Evolutionary conservation across 2,888 invertebrate genomes (phyloP).

Genomic region (Acleris literana): DNA sequence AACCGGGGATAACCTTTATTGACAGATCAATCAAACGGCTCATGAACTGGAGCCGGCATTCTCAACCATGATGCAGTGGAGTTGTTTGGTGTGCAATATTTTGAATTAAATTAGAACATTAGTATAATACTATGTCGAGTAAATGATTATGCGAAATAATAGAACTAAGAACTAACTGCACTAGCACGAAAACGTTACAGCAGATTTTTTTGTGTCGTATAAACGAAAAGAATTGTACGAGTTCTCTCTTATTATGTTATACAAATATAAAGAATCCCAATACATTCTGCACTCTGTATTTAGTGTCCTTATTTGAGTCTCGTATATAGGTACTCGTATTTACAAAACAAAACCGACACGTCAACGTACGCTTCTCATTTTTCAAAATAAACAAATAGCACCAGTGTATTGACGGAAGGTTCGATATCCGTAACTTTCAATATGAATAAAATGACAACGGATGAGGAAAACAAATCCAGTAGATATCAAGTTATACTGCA

Average conservation of each 20-base stretch:
- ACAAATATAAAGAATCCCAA: too few species aligned
- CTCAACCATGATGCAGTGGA: constrained; percentile 21
- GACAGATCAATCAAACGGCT: constrained; percentile 34
- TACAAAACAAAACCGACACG: background rate
- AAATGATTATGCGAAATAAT: too few species aligned
- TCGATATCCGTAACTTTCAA: constrained; percentile 21
- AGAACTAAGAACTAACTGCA: too few species aligned
- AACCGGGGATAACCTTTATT: constrained; percentile 32
- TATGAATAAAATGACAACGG: constrained; percentile 30
- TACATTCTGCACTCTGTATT: too few species aligned
- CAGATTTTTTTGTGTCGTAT: too few species aligned
- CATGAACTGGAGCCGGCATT: constrained; percentile 11
- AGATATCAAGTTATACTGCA: constrained; percentile 20
- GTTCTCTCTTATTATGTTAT: too few species aligned
- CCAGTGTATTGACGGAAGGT: constrained; percentile 5
- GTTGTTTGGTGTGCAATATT: background rate
- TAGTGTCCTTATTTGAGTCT: too few species aligned
- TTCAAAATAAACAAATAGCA: constrained; percentile 25
- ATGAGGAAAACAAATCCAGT: background rate
- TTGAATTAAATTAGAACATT: background rate
- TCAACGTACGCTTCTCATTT: constrained; percentile 11
- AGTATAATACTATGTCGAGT: too few species aligned
- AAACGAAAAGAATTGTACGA: too few species aligned
- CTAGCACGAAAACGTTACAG: too few species aligned
- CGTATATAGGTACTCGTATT: too few species aligned